These are phyloP conservation scores for Pammene aurita DNA, from an alignment of 2,888 invertebrate genomes.

Conservation along the genomic window DNA sequence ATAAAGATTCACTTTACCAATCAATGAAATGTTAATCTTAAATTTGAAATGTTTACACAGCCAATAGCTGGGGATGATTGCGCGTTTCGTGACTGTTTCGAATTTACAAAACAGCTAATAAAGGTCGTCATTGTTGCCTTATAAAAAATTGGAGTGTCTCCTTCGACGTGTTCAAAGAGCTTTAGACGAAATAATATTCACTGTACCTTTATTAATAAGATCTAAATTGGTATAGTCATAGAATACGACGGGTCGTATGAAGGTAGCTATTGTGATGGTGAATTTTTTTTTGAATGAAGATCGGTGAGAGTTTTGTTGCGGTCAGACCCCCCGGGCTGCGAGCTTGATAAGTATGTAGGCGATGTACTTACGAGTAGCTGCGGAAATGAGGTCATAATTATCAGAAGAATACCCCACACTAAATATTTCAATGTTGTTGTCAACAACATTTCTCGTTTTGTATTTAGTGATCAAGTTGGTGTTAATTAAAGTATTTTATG, in stretches of 20 bases:
- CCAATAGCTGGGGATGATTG: slow-evolving; percentile 67
- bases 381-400: slow-evolving; percentile 31
- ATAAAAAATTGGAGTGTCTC: slow-evolving; percentile 63
- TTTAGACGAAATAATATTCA: slow-evolving; percentile 7
- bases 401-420: neutral
- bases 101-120: slow-evolving; percentile 78
- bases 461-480: too few relatives aligned
- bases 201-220: slow-evolving; percentile 19
- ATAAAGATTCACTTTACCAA: slow-evolving; percentile 7
- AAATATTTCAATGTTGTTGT: neutral
- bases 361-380: slow-evolving; percentile 39
- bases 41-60: slow-evolving; percentile 69
- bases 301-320: slow-evolving; percentile 56
- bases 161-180: slow-evolving; percentile 41
- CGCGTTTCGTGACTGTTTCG: slow-evolving; percentile 73
- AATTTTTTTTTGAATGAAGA: slow-evolving; percentile 53
- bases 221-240: slow-evolving; percentile 13
- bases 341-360: too few relatives aligned
- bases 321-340: slow-evolving; percentile 60
- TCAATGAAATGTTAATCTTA: slow-evolving; percentile 21
- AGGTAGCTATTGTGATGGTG: slow-evolving; percentile 53
- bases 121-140: slow-evolving; percentile 70
- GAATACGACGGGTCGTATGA: slow-evolving; percentile 1
- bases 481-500: too few relatives aligned
- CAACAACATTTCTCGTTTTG: too few relatives aligned